These are phyloP conservation scores for Ophthalmolycus amberensis DNA, from an alignment of 2,113 vertebrate genomes.

Conservation along the genomic window DNA sequence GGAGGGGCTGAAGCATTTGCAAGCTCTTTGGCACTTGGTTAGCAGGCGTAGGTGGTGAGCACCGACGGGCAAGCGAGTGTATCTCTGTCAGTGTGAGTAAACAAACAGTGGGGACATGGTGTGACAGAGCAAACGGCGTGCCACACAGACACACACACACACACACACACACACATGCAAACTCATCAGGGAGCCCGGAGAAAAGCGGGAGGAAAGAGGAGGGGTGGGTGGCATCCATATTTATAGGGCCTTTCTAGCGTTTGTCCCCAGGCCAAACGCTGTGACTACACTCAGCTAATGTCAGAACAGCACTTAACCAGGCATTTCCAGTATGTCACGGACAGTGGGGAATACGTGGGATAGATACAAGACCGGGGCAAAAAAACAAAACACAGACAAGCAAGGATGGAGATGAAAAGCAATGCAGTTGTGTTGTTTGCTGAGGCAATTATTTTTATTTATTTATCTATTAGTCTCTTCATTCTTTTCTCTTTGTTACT, in stretches of 20 bases:
- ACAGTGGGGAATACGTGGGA: slow-evolving; percentile 72
- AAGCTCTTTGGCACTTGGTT: slow-evolving; percentile 73
- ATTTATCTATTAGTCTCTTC: neutral
- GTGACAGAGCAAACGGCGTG: slow-evolving; percentile 71
- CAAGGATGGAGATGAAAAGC: slow-evolving; percentile 27
- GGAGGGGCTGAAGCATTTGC: slow-evolving; percentile 56
- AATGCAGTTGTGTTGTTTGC: slow-evolving; percentile 9
- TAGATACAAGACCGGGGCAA: slow-evolving; percentile 49
- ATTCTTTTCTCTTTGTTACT: neutral
- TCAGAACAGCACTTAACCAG: slow-evolving; percentile 83
- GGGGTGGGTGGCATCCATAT: slow-evolving; percentile 78
- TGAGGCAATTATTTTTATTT: neutral
- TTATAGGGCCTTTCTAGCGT: slow-evolving; percentile 78
- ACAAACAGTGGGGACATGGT: slow-evolving; percentile 77
- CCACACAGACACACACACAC: slow-evolving; percentile 51
- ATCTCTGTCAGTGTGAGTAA: slow-evolving; percentile 81
- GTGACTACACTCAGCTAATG: slow-evolving; percentile 81
- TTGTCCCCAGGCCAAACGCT: slow-evolving; percentile 83
- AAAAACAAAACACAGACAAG: slow-evolving; percentile 32
- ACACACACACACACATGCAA: slow-evolving; percentile 68
- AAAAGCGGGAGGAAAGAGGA: slow-evolving; percentile 46
- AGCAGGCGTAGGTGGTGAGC: slow-evolving; percentile 48
- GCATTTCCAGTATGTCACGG: slow-evolving; percentile 77
- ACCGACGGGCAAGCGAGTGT: slow-evolving; percentile 57
- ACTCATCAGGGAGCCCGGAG: slow-evolving; percentile 66